These are phyloP conservation scores for Terrapene triunguis DNA, from an alignment of 2,113 vertebrate genomes.

Conservation along the genomic window DNA sequence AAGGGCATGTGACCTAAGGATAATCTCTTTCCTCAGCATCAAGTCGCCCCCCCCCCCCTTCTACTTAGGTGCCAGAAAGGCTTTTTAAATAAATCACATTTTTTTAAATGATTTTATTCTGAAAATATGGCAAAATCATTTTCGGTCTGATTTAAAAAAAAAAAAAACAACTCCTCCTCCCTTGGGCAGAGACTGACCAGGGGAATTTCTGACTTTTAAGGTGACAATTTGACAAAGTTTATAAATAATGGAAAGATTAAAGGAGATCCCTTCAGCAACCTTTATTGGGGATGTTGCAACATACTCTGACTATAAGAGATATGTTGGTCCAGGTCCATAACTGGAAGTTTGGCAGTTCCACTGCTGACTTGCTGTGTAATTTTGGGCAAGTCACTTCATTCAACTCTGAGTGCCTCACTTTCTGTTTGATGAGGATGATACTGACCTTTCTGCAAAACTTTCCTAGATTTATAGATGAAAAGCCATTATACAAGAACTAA, in stretches of 20 bases:
- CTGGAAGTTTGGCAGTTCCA: neutral
- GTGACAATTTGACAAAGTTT: conserved; percentile 19
- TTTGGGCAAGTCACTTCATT: neutral
- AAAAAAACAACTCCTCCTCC: neutral
- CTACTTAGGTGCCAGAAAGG: neutral
- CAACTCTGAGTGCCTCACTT: neutral
- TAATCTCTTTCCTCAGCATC: neutral
- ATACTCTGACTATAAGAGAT: neutral
- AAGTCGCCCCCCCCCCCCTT: neutral
- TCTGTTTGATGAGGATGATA: neutral
- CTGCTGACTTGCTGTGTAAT: neutral
- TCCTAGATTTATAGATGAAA: neutral
- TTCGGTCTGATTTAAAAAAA: neutral
- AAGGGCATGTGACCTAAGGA: neutral
- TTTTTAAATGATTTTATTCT: conserved; percentile 17
- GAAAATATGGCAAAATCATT: neutral
- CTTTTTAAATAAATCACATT: conserved; percentile 20
- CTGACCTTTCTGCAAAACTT: neutral
- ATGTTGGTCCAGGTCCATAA: neutral
- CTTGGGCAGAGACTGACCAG: conserved; percentile 2
- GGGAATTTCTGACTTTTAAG: conserved; percentile 39
- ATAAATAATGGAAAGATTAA: neutral
- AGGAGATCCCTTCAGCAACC: conserved; percentile 1
- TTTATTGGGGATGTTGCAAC: neutral
- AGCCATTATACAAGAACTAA: neutral